A percentile compares a stretch with the other conserved stretches of the same genome.
Conservation (phyloP, 2,888 invertebrate genomes). For the Seira musarum region DNA sequence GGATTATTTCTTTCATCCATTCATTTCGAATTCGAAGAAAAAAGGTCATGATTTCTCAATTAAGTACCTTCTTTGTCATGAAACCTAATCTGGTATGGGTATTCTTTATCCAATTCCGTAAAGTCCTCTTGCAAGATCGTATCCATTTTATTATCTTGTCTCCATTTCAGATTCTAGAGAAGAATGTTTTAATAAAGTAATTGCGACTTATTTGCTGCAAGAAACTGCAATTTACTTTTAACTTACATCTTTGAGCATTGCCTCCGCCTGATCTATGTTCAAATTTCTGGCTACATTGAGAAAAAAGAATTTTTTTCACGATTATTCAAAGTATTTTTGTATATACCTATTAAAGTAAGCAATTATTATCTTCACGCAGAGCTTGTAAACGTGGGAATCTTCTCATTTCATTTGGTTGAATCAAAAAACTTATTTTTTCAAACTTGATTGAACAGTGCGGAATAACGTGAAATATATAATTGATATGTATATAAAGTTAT, state of each 20-base stretch:
- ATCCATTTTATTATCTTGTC: slow-evolving; percentile 39
- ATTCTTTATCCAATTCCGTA: slow-evolving; percentile 33
- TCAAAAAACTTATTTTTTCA: no score
- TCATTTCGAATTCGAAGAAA: no score
- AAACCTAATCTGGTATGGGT: slow-evolving; percentile 38
- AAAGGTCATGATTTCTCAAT: background rate
- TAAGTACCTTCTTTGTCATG: slow-evolving; percentile 34
- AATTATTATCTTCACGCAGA: background rate
- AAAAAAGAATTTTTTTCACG: background rate
- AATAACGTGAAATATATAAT: no score
- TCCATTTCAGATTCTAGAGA: slow-evolving; percentile 42
- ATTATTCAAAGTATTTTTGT: no score
- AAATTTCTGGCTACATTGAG: slow-evolving; percentile 22
- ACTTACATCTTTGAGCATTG: slow-evolving; percentile 36
- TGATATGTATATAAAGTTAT: no score
- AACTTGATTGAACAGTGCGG: no score
- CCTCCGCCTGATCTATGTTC: slow-evolving; percentile 20
- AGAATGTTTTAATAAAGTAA: background rate
- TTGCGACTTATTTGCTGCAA: background rate
- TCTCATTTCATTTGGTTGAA: background rate
- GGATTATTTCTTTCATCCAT: no score
- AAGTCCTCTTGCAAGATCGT: slow-evolving; percentile 40
- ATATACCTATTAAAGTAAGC: no score
- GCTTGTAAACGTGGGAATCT: background rate
- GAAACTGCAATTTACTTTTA: background rate